A percentile compares a stretch with the other conserved stretches of the same genome.
These are phyloP conservation scores for Carduelis carduelis DNA, from an alignment of 2,797 vertebrate genomes.

Conservation along the genomic window DNA sequence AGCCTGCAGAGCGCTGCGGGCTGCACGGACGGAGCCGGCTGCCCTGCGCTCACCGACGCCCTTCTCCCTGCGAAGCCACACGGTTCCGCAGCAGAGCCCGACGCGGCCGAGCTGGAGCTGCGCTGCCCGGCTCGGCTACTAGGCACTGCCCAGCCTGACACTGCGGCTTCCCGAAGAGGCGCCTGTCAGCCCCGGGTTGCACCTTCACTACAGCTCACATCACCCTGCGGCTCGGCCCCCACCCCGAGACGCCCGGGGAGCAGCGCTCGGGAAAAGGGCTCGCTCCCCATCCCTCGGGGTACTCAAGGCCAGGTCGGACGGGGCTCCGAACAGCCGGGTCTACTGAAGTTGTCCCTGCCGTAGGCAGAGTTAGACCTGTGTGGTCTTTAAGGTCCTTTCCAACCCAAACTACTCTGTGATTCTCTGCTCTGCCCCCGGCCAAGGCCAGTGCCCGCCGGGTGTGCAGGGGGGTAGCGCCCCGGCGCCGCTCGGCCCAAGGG, in stretches of 20 bases:
- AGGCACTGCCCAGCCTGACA: neutral
- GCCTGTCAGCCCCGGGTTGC: too few species aligned
- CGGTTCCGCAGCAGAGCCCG: neutral
- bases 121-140: neutral
- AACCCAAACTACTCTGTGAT: neutral
- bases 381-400: neutral
- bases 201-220: rapidly evolving
- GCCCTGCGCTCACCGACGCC: neutral
- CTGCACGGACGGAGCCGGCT: neutral
- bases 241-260: too few species aligned
- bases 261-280: neutral
- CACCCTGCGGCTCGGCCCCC: rapidly evolving
- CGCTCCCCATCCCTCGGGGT: too few species aligned
- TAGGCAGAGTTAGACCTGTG: neutral
- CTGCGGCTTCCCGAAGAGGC: neutral
- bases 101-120: too few species aligned
- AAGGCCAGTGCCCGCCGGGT: too few species aligned
- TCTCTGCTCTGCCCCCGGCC: too few species aligned
- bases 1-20: neutral
- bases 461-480: neutral
- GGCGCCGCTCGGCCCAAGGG: neutral
- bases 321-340: neutral
- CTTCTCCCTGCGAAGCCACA: rapidly evolving
- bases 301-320: neutral
- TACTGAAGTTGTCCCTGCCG: neutral